Evolutionary conservation across 2,797 vertebrate genomes (phyloP).

Genomic region (Premnoplex brunnescens): DNA sequence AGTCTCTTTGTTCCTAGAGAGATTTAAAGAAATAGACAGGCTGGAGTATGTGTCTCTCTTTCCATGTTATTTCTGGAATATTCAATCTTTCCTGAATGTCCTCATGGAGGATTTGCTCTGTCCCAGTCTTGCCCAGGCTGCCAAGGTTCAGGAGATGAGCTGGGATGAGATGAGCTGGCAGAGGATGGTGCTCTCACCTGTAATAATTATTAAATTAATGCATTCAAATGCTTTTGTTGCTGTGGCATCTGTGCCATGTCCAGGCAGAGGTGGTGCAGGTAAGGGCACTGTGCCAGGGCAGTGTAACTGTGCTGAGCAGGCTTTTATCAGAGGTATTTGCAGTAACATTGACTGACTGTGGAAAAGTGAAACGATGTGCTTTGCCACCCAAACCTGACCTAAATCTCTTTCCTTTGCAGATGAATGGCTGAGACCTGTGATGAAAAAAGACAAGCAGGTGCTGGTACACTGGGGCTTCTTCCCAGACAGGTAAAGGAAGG

Average conservation of each 20-base stretch:
- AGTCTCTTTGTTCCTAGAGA: not conserved
- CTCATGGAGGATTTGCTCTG: not conserved
- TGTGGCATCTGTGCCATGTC: accelerated
- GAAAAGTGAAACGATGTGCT: not conserved
- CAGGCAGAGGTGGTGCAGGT: not conserved
- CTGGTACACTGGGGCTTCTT: conserved; percentile 94
- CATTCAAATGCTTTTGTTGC: not conserved
- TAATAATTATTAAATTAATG: not conserved
- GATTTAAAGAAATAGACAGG: not conserved
- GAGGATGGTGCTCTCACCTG: not conserved
- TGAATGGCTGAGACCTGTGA: conserved; percentile 95
- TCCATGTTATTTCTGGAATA: not conserved
- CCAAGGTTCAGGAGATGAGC: not conserved
- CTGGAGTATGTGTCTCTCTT: not conserved
- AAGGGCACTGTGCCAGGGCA: not conserved
- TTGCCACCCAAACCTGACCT: not conserved
- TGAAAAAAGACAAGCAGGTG: conserved; percentile 96
- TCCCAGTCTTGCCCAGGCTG: not conserved
- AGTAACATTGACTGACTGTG: accelerated
- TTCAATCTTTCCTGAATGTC: not conserved
- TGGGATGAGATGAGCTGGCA: not conserved
- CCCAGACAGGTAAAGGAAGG: conserved; percentile 88
- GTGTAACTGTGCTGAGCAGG: not conserved
- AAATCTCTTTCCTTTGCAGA: conserved; percentile 78
- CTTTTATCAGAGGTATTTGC: not conserved